A percentile compares a stretch with the other conserved stretches of the same genome.
Conservation (phyloP, 2,888 invertebrate species). For the Drosophila meridionalis region DNA sequence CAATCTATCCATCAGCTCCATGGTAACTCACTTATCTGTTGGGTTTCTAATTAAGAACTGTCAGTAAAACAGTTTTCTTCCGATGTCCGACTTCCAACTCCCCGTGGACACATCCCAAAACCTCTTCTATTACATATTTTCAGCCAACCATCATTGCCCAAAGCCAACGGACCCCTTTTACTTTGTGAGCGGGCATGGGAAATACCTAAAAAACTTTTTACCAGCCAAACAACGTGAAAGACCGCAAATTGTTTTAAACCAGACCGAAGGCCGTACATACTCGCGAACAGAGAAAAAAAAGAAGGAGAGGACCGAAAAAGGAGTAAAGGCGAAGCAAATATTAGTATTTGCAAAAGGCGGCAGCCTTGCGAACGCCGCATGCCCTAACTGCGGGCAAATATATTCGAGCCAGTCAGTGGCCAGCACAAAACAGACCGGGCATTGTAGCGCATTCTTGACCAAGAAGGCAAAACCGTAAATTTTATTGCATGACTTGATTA, state of each 20-base stretch:
- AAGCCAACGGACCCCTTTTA: neutral
- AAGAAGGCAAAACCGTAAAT: slow-evolving; percentile 77
- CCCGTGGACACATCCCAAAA: neutral
- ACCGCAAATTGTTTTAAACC: slow-evolving; percentile 73
- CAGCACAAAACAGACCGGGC: slow-evolving; percentile 23
- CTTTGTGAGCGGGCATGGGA: neutral
- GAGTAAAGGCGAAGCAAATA: slow-evolving; percentile 29
- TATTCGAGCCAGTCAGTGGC: slow-evolving; percentile 14
- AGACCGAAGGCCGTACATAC: slow-evolving; percentile 32
- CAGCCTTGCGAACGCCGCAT: slow-evolving; percentile 30
- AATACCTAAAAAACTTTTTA: slow-evolving; percentile 39
- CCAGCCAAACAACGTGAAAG: slow-evolving; percentile 27
- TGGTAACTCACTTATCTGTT: neutral
- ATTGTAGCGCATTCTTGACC: slow-evolving; percentile 30
- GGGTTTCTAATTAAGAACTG: neutral
- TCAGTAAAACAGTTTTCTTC: neutral
- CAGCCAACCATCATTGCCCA: neutral
- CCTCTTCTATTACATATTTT: neutral
- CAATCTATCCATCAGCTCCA: neutral
- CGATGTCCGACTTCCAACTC: neutral
- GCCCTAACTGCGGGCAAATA: slow-evolving; percentile 17
- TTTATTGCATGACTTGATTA: slow-evolving; percentile 84
- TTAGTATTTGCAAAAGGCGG: slow-evolving; percentile 31
- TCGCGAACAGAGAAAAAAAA: slow-evolving; percentile 35
- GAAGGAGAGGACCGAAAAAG: neutral